Conservation (phyloP, 2,113 vertebrate species). For the Hypomesus transpacificus region DNA sequence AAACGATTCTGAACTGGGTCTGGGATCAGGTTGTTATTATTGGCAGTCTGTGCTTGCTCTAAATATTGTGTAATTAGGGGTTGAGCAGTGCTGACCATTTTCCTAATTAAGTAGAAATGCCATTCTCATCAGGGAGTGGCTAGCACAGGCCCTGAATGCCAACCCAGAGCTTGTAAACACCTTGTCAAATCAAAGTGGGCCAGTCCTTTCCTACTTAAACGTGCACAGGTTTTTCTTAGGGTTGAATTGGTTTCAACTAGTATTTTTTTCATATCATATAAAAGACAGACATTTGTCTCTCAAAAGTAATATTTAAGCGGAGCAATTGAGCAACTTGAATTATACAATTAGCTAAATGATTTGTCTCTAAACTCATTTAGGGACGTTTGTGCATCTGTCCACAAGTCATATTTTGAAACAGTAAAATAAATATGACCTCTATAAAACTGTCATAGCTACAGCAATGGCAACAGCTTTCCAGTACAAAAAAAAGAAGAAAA, state of each 20-base stretch:
- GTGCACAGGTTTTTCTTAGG: neutral
- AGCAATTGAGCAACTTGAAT: too few species aligned
- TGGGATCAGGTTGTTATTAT: conserved; percentile 33
- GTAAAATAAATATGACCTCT: too few species aligned
- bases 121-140: conserved; percentile 35
- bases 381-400: too few species aligned
- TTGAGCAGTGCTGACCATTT: conserved; percentile 32
- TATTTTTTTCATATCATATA: neutral
- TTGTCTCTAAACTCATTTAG: too few species aligned
- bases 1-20: neutral
- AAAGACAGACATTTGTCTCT: too few species aligned
- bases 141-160: conserved; percentile 25
- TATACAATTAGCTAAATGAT: too few species aligned
- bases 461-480: too few species aligned
- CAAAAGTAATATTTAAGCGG: too few species aligned
- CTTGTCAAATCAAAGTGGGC: conserved; percentile 14
- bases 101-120: conserved; percentile 53
- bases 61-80: conserved; percentile 41
- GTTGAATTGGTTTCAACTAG: neutral
- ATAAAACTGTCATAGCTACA: too few species aligned
- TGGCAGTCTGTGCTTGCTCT: conserved; percentile 12
- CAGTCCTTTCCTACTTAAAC: neutral
- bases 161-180: conserved; percentile 39
- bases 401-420: too few species aligned
- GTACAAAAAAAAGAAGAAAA: neutral